Base-by-base conservation (phyloP, 1,140 invertebrate species). In the Drosophila pallidifrons region DNA sequence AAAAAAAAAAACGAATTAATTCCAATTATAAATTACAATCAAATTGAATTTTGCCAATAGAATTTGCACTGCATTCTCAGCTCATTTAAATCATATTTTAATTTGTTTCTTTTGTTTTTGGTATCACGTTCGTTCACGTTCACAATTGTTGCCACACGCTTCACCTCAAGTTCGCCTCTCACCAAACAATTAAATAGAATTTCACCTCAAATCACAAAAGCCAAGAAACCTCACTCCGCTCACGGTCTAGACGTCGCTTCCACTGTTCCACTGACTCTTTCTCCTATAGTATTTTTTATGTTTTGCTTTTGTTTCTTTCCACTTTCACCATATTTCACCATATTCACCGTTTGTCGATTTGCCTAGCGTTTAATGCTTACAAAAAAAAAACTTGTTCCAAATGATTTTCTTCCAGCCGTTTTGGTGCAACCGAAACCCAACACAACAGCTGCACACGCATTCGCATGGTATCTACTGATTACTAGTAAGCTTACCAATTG, bases 31-130 rank as follows among this genome's bases (percentile, higher is more conserved):
- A 72, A 46, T 55, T 60, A 38, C 47, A 58, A 38, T n/a, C 11
- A 13, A 69, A 69, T 49, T 61, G 13, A 61, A 85, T 73, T 79
- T 74, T 74, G 55, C 74, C 66, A 85, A 75, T 79, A 79, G 66
- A 85, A 73, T 81, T 85, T 75, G 82, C 82, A 85, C 82, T 75
- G 75, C 81, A 85, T 86, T 75, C 45, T 59, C 46, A 52, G 25
- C 49, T 63, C 49, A 66, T 74, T 68, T 41, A 8, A 41, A 41
- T 43, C 4, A 54, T 49, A 7, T 15, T 71, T 46, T n/a, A 38
- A 5, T 59, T 25, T 16, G 15, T 28, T 30, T 49, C 28, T 16
- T 57, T 55, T 41, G 11, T 16, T 41, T 51, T 28, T 47, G 5
- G 3, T 6, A 16, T 64, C 55, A 68, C 46, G 15, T 43, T 59